Evolutionary conservation across 2,113 vertebrate genomes (phyloP), one percentile per base, ranked within the genome.

Genomic region (Ageneiosus marmoratus): DNA sequence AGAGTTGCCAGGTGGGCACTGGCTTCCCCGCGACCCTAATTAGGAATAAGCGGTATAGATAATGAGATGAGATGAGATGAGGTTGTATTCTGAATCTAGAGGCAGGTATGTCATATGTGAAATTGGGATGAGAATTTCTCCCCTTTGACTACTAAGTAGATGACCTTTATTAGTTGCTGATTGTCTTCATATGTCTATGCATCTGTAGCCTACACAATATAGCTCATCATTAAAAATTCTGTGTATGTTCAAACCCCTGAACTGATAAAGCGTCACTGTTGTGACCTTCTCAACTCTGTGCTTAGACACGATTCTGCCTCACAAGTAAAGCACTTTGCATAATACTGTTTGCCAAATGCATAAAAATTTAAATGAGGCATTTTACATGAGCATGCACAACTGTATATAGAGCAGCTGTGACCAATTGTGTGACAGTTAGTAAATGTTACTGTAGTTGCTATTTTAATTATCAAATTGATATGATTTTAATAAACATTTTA

Each of bases 281-380:
- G 27, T 51, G 72, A 75, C n/a, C 72, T 74, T 53, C 48, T 34
- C 72, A 53, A 8, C 72, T 48, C 69, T 72, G 41, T 48, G 44
- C 44, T n/a, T 72, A 46, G 24, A 72, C 41, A 27, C 65, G 2
- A 69, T 69, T 41, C 32, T 41, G 37, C 22, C 65, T 73, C 72
- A 20, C 48, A 74, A 51, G 8, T 74, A 74, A 51, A 51, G 27
- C 27, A 22, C 27, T 75, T 53, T 48, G 44, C 12, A 72, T 48
- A 70, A 70, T 44, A 27, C 22, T 48, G 2, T 16, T 48, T 72
- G 69, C 24, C 24, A 72, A 72, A 75, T 53, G 27, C 11, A 51
- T 53, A 11, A 53, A 75, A 75, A 53, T 75, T 16, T 32, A 53
- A 75, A 75, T 75, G 48, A 75, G 48, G 27, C 48, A 75, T 75